phyloP scores from a whole-genome alignment of 2,888 invertebrate species.

The Chalcis sispes region DNA sequence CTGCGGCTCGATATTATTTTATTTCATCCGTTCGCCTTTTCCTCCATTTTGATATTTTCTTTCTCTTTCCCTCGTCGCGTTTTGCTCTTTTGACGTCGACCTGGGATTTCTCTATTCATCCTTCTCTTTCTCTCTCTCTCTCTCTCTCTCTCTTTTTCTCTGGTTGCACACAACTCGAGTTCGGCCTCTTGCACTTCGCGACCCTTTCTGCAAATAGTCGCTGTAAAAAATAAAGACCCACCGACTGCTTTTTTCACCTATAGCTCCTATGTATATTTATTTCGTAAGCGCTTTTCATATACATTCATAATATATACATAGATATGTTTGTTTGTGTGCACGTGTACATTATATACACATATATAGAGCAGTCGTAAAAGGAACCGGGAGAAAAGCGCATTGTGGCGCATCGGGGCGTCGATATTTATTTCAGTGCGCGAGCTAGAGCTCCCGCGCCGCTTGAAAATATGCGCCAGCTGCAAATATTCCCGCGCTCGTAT shows the following conservation, averaged over 20 bases:
- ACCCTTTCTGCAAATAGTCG: not conserved
- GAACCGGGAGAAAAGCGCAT: slow-evolving; percentile 12
- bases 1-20: slow-evolving; percentile 48
- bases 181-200: not conserved
- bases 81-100: not conserved
- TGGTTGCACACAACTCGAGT: slow-evolving; percentile 1
- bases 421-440: slow-evolving; percentile 44
- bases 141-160: not conserved
- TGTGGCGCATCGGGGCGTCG: slow-evolving; percentile 13
- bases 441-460: not conserved
- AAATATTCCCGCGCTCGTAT: slow-evolving; percentile 28
- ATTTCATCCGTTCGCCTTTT: slow-evolving; percentile 33
- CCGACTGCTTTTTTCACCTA: no score
- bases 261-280: no score
- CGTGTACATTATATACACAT: not conserved
- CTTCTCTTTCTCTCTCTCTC: slow-evolving; percentile 19
- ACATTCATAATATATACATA: not conserved
- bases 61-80: not conserved
- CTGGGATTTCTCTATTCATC: slow-evolving; percentile 9
- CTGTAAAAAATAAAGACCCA: not conserved
- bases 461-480: slow-evolving; percentile 3
- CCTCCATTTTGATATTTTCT: not conserved
- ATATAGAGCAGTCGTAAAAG: slow-evolving; percentile 38
- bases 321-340: not conserved
- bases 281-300: no score